Evolutionary conservation across 2,888 invertebrate genomes (phyloP).

Genomic region (Limnephilus rhombicus): DNA sequence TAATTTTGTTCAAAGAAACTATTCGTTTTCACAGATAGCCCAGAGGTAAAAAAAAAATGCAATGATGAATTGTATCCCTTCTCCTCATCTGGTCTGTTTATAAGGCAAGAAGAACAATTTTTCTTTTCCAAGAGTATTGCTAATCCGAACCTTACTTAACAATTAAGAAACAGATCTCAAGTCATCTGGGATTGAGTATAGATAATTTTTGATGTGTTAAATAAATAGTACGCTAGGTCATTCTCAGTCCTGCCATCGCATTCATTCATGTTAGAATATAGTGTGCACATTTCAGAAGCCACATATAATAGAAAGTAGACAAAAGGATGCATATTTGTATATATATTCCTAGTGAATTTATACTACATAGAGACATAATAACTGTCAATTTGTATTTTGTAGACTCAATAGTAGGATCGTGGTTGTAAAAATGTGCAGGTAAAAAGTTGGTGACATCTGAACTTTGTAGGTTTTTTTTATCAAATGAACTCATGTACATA

Average conservation of each 20-base stretch:
- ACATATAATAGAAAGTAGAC: not conserved
- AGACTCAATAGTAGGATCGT: slow-evolving; percentile 26
- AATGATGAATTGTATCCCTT: too few relatives aligned
- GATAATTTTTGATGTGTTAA: not conserved
- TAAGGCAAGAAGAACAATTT: too few relatives aligned
- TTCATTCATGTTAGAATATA: not conserved
- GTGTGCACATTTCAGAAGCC: not conserved
- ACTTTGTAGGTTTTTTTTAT: not conserved
- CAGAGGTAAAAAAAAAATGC: too few relatives aligned
- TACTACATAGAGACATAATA: not conserved
- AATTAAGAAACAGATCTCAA: not conserved
- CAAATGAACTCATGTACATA: not conserved
- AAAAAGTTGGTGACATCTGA: not conserved
- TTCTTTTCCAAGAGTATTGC: too few relatives aligned
- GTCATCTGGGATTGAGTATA: not conserved
- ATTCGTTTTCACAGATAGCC: too few relatives aligned
- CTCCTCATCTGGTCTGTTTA: too few relatives aligned
- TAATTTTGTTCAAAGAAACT: too few relatives aligned
- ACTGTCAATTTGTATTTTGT: not conserved
- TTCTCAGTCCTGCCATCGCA: not conserved
- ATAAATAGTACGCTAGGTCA: not conserved
- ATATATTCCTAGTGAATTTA: not conserved
- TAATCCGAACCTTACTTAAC: too few relatives aligned
- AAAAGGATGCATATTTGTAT: not conserved
- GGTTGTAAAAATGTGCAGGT: slow-evolving; percentile 44